Base-by-base conservation (phyloP, 2,888 invertebrate genomes). In the Cancer borealis region DNA sequence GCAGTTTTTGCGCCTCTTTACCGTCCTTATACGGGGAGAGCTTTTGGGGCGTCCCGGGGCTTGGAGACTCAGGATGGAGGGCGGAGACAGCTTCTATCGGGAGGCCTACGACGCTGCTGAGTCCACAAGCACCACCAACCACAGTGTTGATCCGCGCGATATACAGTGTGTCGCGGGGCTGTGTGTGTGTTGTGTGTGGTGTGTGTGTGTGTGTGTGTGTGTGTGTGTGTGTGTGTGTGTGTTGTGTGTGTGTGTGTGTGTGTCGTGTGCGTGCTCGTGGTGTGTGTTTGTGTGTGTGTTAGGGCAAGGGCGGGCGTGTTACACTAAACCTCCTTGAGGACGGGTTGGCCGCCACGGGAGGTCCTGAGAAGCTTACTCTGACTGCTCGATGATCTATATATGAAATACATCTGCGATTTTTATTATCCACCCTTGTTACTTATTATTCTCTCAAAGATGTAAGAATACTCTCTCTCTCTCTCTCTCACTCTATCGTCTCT, bases 241-340 rank as follows among this genome's bases (percentile, higher is more conserved):
- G 79, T 79, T 79, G 46, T 88, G 6, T 88, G 88, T 30, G 88
- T 46, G 47, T n/a, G 88, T 88, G 88, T 47, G 88, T 88, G 88
- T 88, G 88, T 79, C n/a, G 79, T 30, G 30, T 79, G 10, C 3
- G 46, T 88, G 6, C 46, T 46, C 10, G 88, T 46, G 47, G 88
- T 88, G 88, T 88, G 46, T 88, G 88, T 88, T 30, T 79, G 79
- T 79, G 79, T 79, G 79, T 79, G 79, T 79, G 79, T 79, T 8
- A 30, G 79, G 26, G 79, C 12, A 30, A 30, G 79, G 26, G 79
- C 30, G 79, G 26, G 79, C 30, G 79, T 79, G 79, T 79, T n/a
- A 30, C 30, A 79, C 79, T 79, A 79, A 79, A n/a, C 26, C 30
- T 79, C 79, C 79, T 30, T 6, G 26, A 26, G 79, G n/a, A 79